Evolutionary conservation across 2,888 invertebrate genomes (phyloP), one percentile per base, ranked within the genome.

Genomic region (Smittia sp.): DNA sequence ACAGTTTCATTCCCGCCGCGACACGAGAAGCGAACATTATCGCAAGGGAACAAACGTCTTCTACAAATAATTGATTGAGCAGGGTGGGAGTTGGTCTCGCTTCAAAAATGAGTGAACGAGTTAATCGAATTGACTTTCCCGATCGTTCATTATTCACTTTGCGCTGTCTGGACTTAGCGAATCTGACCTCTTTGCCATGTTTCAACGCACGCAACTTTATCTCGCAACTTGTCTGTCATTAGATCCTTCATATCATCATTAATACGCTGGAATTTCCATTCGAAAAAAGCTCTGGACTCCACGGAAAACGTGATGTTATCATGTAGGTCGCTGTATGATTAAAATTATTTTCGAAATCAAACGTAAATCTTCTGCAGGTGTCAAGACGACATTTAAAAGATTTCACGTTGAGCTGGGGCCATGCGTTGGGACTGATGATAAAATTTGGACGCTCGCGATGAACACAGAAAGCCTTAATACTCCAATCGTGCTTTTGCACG

Each of bases 401-500:
- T 72, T 58, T 20, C 54, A 38, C n/a, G 72, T 72, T 18, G 72
- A 72, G 11, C 11, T 74, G 7, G 88, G 88, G 0, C 85, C 86
- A 6, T 83, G 85, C 3, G 86, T 87, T 74, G 87, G 88, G 9
- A 83, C 84, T 62, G 81, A 86, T 0, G 87, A 89, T 77, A 87
- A 88, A 81, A 85, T 90, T 78, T 89, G 89, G 89, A 89, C 89
- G 2, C 80, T 89, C 20, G 85, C 86, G 20, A 80, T 89, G 76
- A 88, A 89, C 78, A 84, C 85, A 75, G 85, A 86, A 75, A 86
- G 86, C 41, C 81, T 85, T 69, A 89, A 90, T 78, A 90, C 89
- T 0, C 98, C 98, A 0, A 82, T 98, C 41, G 93, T 98, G 32
- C 81, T 99, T 78, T 83, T 98, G n/a, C 98, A 98, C 81, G 98